A percentile compares a stretch with the other conserved stretches of the same genome.
phyloP scores from a whole-genome alignment of 2,113 vertebrate genomes.

The Callospermophilus lateralis region DNA sequence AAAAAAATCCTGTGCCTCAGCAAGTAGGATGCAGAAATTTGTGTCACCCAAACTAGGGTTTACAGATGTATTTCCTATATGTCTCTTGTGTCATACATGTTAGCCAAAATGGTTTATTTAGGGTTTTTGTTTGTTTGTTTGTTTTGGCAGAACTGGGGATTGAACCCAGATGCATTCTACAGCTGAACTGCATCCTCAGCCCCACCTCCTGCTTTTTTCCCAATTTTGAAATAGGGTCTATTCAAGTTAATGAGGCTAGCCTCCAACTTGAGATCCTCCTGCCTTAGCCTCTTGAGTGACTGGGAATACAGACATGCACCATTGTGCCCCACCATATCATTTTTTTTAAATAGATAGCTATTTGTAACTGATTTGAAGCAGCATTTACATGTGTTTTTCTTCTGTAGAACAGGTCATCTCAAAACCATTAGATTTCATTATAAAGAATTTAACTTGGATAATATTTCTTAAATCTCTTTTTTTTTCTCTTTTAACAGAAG shows the following conservation, averaged over 20 bases:
- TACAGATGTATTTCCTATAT: background rate
- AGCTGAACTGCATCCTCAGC: too few relatives aligned
- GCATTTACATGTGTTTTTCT: background rate
- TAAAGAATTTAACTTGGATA: conserved; percentile 42
- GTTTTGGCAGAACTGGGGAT: too few relatives aligned
- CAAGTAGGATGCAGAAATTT: background rate
- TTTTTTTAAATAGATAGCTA: background rate
- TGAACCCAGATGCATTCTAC: too few relatives aligned
- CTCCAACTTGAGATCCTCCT: too few relatives aligned
- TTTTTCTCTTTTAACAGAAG: conserved; percentile 8
- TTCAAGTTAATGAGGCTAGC: too few relatives aligned
- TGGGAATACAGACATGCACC: too few relatives aligned
- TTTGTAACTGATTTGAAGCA: background rate
- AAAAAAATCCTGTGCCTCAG: background rate
- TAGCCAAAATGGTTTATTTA: background rate
- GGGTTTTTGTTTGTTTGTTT: too few relatives aligned
- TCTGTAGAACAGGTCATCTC: background rate
- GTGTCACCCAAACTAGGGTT: background rate
- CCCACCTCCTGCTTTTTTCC: too few relatives aligned
- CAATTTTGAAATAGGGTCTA: too few relatives aligned
- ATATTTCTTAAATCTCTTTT: conserved; percentile 34
- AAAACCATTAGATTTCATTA: background rate
- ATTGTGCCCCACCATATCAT: too few relatives aligned
- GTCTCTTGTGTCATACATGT: background rate
- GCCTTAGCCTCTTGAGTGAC: too few relatives aligned